Evolutionary conservation across 2,797 vertebrate genomes (phyloP).

Genomic region (Salmo trutta): DNA sequence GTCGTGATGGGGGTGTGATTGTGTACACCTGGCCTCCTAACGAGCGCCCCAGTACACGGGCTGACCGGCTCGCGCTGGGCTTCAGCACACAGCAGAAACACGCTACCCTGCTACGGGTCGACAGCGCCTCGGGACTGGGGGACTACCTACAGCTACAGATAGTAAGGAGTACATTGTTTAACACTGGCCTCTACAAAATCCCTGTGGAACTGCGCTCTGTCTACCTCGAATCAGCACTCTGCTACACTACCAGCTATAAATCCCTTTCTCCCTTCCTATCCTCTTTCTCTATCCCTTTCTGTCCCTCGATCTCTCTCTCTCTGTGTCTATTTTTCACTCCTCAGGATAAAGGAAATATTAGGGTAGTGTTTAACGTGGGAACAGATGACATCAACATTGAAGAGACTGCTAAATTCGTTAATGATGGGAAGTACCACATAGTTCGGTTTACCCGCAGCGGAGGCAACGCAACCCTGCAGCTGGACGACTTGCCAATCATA

Average conservation of each 20-base stretch:
- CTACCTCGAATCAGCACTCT: neutral
- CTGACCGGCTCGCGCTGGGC: conserved; percentile 95
- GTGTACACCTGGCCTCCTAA: conserved; percentile 98
- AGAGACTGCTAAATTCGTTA: conserved; percentile 97
- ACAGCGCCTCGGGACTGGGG: conserved; percentile 95
- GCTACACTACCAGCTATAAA: neutral
- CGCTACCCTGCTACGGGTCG: conserved; percentile 92
- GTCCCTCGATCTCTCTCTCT: neutral
- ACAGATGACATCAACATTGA: conserved; percentile 99
- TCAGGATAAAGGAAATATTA: conserved; percentile 97
- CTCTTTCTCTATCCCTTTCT: neutral
- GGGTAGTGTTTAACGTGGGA: conserved; percentile 98
- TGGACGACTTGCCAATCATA: conserved; percentile 97
- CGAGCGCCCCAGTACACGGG: conserved; percentile 95
- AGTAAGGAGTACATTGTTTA: conserved; percentile 78
- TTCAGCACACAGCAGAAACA: conserved; percentile 98
- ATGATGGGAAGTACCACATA: conserved; percentile 98
- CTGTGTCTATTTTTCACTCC: neutral
- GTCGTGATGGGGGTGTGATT: conserved; percentile 95
- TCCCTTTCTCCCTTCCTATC: neutral
- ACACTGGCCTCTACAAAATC: neutral
- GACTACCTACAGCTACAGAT: conserved; percentile 98
- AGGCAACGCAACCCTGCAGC: conserved; percentile 97
- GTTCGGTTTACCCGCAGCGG: conserved; percentile 97
- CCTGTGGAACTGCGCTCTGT: neutral